Base-by-base conservation (phyloP, 2,888 invertebrate species). In the Acronicta psi region DNA sequence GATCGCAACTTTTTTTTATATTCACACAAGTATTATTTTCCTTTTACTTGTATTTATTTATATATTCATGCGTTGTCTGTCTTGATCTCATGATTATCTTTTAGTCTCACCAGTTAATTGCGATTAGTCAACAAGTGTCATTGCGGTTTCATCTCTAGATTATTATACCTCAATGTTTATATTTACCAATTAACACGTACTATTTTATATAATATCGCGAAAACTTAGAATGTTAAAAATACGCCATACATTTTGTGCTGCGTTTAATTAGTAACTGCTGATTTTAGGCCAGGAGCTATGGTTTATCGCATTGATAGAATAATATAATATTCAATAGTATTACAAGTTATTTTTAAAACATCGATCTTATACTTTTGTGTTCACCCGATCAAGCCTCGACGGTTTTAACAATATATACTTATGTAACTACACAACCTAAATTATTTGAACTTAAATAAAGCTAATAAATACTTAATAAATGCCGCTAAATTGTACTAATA, bases 261-360 rank as follows among this genome's bases (percentile, higher is more conserved):
- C 66, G 31, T 43, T 54, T 58, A 29, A 47, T 41, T 47, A 52
- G 41, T 61, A 54, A 42, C 20, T 61, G 46, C 58, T 59, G 62
- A 63, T 62, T 57, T 77, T 77, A 77, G 76, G 78, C 76, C 66
- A 66, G 54, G 52, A 18, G 40, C 44, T 56, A 49, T 49, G 46
- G 36, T 57, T 41, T 11, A 55, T 45, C 53, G 53, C 52, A 23
- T 29, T 38, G 45, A 46, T 58, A 43, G 23, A 44, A 51, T 59
- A 34, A 41, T 42, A 40, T 51, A n/a, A 23, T 42, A 29, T 42
- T 23, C 29, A 25, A 38, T 40, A 38, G 20, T 38, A 10, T 37
- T 40, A 43, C n/a, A n/a, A n/a, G 3, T 23, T 14, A 2, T 34
- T 34, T 40, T 14, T 44, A 11, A 11, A 10, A 10, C 11, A 14